Conservation (phyloP, 2,888 invertebrate species). For the Chloromyia formosa region DNA sequence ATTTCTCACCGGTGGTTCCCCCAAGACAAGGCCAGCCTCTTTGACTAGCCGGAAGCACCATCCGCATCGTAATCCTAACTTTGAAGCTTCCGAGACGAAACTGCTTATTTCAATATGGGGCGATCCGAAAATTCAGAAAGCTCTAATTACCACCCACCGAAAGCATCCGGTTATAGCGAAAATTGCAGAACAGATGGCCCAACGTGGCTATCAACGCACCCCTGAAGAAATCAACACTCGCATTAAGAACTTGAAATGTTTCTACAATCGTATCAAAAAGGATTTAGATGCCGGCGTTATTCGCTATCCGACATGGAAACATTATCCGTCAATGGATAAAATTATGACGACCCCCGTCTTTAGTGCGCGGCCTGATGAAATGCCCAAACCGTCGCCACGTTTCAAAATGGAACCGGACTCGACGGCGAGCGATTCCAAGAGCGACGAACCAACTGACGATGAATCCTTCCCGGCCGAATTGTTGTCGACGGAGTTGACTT, state of each 20-base stretch:
- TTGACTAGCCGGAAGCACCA: constrained; percentile 49
- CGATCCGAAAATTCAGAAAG: constrained; percentile 68
- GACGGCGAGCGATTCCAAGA: constrained; percentile 41
- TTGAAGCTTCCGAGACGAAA: constrained; percentile 70
- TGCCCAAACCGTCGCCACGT: constrained; percentile 61
- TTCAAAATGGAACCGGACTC: constrained; percentile 57
- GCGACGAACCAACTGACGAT: constrained; percentile 46
- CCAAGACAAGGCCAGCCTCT: neutral
- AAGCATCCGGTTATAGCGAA: constrained; percentile 69
- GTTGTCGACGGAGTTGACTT: constrained; percentile 30
- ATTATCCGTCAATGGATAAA: constrained; percentile 69
- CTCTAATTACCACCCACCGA: constrained; percentile 68
- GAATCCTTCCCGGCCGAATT: constrained; percentile 46
- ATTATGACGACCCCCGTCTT: constrained; percentile 66
- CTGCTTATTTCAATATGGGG: constrained; percentile 70
- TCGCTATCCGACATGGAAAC: constrained; percentile 69
- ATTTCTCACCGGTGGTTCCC: constrained; percentile 53
- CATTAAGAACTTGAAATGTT: constrained; percentile 69
- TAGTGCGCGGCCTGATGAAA: constrained; percentile 62
- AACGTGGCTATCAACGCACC: constrained; percentile 69
- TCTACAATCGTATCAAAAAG: constrained; percentile 70
- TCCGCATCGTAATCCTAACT: constrained; percentile 67
- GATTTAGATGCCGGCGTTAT: constrained; percentile 66
- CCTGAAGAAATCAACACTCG: constrained; percentile 71
- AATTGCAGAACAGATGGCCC: constrained; percentile 68